A percentile compares a stretch with the other conserved stretches of the same genome.
Evolutionary conservation across 1,140 invertebrate species (phyloP).

Genomic region (Zaprionus inermis): DNA sequence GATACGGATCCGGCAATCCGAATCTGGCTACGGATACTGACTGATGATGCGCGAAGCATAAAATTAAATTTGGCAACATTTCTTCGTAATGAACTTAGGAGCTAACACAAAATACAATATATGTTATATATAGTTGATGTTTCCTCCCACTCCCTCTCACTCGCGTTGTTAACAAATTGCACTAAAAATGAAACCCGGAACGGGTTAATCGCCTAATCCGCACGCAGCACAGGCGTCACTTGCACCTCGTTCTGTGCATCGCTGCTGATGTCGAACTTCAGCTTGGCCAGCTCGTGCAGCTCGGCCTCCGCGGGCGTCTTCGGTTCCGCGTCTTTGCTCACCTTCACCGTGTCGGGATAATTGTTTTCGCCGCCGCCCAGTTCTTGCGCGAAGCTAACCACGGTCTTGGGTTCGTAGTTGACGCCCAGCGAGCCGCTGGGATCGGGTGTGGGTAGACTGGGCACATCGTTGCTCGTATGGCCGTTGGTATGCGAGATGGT

Average conservation of each 20-base stretch:
- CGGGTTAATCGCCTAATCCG: conserved; percentile 39
- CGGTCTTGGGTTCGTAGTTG: conserved; percentile 80
- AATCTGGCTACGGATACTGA: conserved; percentile 55
- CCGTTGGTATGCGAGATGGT: conserved; percentile 80
- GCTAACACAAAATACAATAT: conserved; percentile 69
- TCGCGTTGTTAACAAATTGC: conserved; percentile 63
- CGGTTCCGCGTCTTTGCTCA: conserved; percentile 45
- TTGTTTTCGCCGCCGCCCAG: conserved; percentile 71
- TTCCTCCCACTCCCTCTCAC: not conserved
- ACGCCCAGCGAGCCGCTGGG: conserved; percentile 73
- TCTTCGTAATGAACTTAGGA: conserved; percentile 77
- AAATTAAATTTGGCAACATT: conserved; percentile 83
- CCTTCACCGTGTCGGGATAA: conserved; percentile 78
- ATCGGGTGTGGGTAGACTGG: conserved; percentile 70
- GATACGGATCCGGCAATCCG: conserved; percentile 11
- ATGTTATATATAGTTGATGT: conserved; percentile 38
- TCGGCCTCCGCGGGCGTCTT: conserved; percentile 46
- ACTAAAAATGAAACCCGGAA: conserved; percentile 45
- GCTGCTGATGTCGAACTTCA: conserved; percentile 79
- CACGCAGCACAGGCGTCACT: conserved; percentile 65
- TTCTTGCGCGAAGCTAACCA: conserved; percentile 78
- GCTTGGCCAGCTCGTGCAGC: conserved; percentile 69
- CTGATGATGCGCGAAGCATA: conserved; percentile 73
- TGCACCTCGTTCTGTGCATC: conserved; percentile 70
- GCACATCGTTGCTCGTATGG: conserved; percentile 43